Evolutionary conservation across 2,888 invertebrate species (phyloP).

Genomic region (Epistrophe grossulariae): DNA sequence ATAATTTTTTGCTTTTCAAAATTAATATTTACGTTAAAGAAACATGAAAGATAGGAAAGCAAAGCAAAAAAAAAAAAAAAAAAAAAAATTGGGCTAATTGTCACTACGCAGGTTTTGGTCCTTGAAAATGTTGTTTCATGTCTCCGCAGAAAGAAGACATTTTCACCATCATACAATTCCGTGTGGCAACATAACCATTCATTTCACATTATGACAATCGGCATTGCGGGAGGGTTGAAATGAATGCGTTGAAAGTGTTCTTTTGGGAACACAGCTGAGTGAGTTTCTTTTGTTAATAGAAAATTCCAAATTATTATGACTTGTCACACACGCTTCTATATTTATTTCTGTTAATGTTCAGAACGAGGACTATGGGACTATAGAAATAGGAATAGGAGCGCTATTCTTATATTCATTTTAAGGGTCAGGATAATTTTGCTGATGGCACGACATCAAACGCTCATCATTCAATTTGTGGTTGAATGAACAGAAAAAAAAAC

Average conservation of each 20-base stretch:
- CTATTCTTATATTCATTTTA: not conserved
- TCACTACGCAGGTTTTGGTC: constrained; percentile 57
- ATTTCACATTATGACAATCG: constrained; percentile 28
- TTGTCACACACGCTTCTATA: constrained; percentile 66
- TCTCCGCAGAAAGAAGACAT: constrained; percentile 36
- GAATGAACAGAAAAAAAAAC: constrained; percentile 44
- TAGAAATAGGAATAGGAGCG: not conserved
- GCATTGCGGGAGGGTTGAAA: constrained; percentile 16
- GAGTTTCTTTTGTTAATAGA: constrained; percentile 59
- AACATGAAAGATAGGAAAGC: constrained; percentile 54
- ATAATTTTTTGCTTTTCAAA: constrained; percentile 43
- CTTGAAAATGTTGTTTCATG: constrained; percentile 43
- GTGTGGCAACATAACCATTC: constrained; percentile 38
- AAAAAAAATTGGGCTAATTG: constrained; percentile 70
- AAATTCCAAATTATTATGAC: constrained; percentile 66
- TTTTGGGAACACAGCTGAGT: constrained; percentile 64
- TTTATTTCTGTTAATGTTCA: not conserved
- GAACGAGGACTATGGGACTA: not conserved
- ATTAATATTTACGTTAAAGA: constrained; percentile 65
- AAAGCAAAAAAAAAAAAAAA: constrained; percentile 26
- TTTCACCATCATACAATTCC: constrained; percentile 6
- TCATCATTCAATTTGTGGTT: constrained; percentile 67
- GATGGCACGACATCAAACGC: constrained; percentile 34
- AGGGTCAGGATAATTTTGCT: constrained; percentile 49
- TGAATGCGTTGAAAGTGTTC: constrained; percentile 64